A percentile compares a stretch with the other conserved stretches of the same genome.
Evolutionary conservation across 1,140 invertebrate species (phyloP).

Genomic region (Papilio aristodemus): DNA sequence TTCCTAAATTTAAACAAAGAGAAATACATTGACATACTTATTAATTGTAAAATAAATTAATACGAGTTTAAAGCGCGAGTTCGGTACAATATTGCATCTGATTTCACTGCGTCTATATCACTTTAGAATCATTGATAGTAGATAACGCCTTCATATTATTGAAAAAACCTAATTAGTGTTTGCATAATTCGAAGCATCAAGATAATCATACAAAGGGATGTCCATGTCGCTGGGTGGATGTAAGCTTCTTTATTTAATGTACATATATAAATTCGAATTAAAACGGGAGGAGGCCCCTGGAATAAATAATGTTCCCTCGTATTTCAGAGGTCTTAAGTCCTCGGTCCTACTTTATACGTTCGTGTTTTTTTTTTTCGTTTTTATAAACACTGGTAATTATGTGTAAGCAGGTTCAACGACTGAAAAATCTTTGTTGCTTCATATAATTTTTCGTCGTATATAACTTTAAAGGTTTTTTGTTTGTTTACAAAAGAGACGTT

Average conservation of each 20-base stretch:
- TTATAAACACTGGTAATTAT: conserved; percentile 70
- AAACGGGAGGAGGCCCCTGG: conserved; percentile 63
- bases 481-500: conserved; percentile 7
- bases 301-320: conserved; percentile 72
- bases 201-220: conserved; percentile 42
- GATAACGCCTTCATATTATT: background rate
- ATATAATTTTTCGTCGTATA: conserved; percentile 40
- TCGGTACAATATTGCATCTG: no score
- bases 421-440: conserved; percentile 41
- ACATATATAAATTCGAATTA: conserved; percentile 75
- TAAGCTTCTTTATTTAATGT: conserved; percentile 70
- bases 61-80: no score
- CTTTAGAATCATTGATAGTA: background rate
- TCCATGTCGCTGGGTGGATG: conserved; percentile 46
- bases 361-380: conserved; percentile 65
- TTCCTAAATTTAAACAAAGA: no score
- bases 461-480: conserved; percentile 33
- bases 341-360: conserved; percentile 59
- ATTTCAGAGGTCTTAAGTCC: conserved; percentile 74
- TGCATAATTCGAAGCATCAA: background rate
- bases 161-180: background rate
- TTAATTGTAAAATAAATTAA: no score
- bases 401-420: conserved; percentile 54
- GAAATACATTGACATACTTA: no score
- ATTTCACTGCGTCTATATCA: background rate